Evolutionary conservation across 2,888 invertebrate genomes (phyloP), one percentile per base, ranked within the genome.

Genomic region (Aleiodes alternator): DNA sequence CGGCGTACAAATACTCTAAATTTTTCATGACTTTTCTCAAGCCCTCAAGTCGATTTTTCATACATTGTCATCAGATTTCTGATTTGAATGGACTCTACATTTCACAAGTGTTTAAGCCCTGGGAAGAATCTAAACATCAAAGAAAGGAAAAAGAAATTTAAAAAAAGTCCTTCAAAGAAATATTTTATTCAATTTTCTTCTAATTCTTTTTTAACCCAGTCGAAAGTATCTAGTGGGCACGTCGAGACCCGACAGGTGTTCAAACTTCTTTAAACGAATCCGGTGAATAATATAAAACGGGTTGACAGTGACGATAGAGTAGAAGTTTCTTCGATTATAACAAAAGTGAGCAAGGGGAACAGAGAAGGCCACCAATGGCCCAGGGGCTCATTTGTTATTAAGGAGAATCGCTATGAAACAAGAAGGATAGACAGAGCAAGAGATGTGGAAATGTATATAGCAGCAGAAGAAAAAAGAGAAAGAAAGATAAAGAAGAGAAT

Each of bases 351-450:
- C 12, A 48, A 31, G 68, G 68, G 66, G 48, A 16, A 11, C 12
- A 14, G 38, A 16, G 4, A 29, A 79, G 78, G 84, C 83, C 82
- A 82, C 84, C 78, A 84, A 66, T 64, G 74, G 82, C 82, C 70
- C 78, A 80, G 81, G 55, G 56, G n/a, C 85, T 89, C 89, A 88
- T 89, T 87, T 86, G 88, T 87, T 89, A 89, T 89, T 89, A 88
- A 86, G 80, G 80, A 64, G 79, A 77, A 75, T 78, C 73, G 78
- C 72, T 71, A 76, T 73, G 57, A 76, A 68, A 73, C 59, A 59
- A 73, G 50, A 69, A 57, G 51, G 48, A 70, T 12, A n/a, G 38
- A 34, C 34, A 43, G n/a, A 38, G 38, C 43, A 38, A 61, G 61
- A 43, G 38, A 61, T 61, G 61, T 61, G 43, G 61, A 61, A 61